Conservation (phyloP, 2,113 vertebrate species). For the Oreochromis niloticus region DNA sequence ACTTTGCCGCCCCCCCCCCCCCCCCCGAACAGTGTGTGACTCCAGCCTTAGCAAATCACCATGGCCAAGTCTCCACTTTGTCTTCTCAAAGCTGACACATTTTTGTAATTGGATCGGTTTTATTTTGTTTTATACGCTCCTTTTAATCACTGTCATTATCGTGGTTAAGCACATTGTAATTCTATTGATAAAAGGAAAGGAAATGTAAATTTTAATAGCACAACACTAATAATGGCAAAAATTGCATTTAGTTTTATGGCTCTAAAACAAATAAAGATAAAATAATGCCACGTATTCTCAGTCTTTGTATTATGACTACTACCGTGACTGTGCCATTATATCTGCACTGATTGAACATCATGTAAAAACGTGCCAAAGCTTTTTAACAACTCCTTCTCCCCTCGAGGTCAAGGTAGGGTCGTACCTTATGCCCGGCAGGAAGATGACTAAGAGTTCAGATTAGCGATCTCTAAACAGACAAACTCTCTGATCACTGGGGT, state of each 20-base stretch:
- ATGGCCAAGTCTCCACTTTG: background rate
- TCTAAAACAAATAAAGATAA: background rate
- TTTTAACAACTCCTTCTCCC: background rate
- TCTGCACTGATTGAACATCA: background rate
- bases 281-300: background rate
- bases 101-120: background rate
- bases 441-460: conserved; percentile 28
- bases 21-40: background rate
- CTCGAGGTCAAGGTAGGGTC: background rate
- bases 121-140: background rate
- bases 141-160: background rate
- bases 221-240: background rate
- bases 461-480: conserved; percentile 9
- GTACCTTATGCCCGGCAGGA: background rate
- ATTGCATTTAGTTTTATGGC: background rate
- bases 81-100: background rate
- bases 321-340: background rate
- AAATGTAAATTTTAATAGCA: background rate
- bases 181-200: background rate
- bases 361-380: background rate
- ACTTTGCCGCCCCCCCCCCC: too few relatives aligned
- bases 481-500: conserved; percentile 27
- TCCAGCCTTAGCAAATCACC: background rate
- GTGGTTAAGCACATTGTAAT: background rate
- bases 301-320: background rate